Evolutionary conservation across 2,113 vertebrate species (phyloP).

Genomic region (zebrafish (Danio rerio)): GRCz12tu NC_133177.1:34620501-34621000

Average conservation of each 20-base stretch:
- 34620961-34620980: no score
- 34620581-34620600: constrained; percentile 45
- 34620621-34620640: constrained; percentile 45
- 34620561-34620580: constrained; percentile 13
- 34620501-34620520: constrained; percentile 31
- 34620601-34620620: background rate
- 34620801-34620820: background rate
- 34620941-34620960: no score
- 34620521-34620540: constrained; percentile 23
- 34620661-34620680: constrained; percentile 41
- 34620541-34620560: constrained; percentile 36
- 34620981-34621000: no score
- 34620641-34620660: constrained; percentile 37
- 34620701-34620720: constrained; percentile 38
- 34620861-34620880: no score
- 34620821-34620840: background rate
- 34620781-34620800: background rate
- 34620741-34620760: background rate
- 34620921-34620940: no score
- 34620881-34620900: no score
- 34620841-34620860: background rate
- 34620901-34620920: no score
- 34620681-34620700: constrained; percentile 41
- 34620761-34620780: constrained; percentile 1
- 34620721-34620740: constrained; percentile 18